A percentile compares a stretch with the other conserved stretches of the same genome.
Evolutionary conservation across 2,888 invertebrate genomes (phyloP).

Genomic region (Xanthostigma xanthostigma): DNA sequence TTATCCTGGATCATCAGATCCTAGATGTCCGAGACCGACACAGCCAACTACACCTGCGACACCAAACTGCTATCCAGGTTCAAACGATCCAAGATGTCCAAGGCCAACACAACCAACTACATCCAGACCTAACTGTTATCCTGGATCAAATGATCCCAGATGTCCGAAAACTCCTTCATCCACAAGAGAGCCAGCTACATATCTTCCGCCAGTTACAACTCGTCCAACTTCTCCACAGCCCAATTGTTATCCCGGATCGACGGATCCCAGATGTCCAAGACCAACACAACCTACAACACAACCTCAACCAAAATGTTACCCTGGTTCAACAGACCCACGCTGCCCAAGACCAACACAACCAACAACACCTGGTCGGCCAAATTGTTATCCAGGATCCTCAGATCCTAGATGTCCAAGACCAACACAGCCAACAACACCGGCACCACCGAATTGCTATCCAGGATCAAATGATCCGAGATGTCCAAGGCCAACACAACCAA

Average conservation of each 20-base stretch:
- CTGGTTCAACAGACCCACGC: constrained; percentile 15
- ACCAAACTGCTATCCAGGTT: constrained; percentile 17
- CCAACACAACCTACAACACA: constrained; percentile 13
- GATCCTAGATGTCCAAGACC: constrained; percentile 17
- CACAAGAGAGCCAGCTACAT: constrained; percentile 7
- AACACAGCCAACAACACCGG: constrained; percentile 16
- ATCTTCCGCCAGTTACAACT: constrained; percentile 4
- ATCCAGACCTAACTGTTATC: constrained; percentile 17
- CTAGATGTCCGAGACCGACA: constrained; percentile 16
- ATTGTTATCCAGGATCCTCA: constrained; percentile 26
- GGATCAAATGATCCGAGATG: constrained; percentile 21
- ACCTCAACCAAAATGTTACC: constrained; percentile 9
- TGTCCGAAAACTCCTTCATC: constrained; percentile 19
- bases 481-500: constrained; percentile 14
- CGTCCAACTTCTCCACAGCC: constrained; percentile 9
- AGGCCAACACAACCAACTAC: constrained; percentile 16
- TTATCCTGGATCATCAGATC: constrained; percentile 19
- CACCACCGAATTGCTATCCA: constrained; percentile 14
- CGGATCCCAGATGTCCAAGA: constrained; percentile 17
- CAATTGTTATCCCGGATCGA: constrained; percentile 18
- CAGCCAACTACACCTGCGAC: constrained; percentile 8
- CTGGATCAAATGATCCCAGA: constrained; percentile 20
- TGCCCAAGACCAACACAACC: constrained; percentile 20
- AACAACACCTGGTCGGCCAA: constrained; percentile 20
- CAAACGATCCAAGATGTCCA: constrained; percentile 18